Evolutionary conservation across 2,113 vertebrate genomes (phyloP), one percentile per base, ranked within the genome.

Genomic region (Cebus imitator): DNA sequence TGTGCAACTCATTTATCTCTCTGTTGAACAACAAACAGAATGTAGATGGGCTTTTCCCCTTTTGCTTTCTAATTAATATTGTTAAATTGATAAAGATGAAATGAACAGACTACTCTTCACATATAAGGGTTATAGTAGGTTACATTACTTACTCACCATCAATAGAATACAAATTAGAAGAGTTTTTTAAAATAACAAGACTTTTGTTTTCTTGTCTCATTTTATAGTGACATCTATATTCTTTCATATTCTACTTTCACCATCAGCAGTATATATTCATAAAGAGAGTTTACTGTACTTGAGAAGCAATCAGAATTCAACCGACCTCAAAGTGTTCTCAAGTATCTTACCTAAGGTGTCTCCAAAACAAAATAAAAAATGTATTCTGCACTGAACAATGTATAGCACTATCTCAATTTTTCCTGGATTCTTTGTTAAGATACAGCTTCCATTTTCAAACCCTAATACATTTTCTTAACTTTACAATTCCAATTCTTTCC

Each of bases 51-150:
- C 27, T 89, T 82, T 80, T 8, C 6, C 6, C 8, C 23, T 16
- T 94, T 91, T 91, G 66, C n/a, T 88, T 97, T 85, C 40, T 57
- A 79, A 76, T 0, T 61, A 32, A 96, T 91, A 92, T 30, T 88
- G 25, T 58, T 84, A 90, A 95, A 78, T 18, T 92, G 57, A 95
- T 52, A 81, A 90, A 88, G 18, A 90, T 35, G 48, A 93, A 93
- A 79, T 79, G 45, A 88, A 68, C 17, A 43, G 32, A 43, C 18
- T n/a, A 43, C 12, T 35, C 30, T 87, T 87, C 50, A 72, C 35
- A 81, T 20, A 8, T 40, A 84, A 87, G 90, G 87, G 52, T 79
- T 57, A 68, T 40, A 0, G 8, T 18, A 7, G 87, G 45, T 79
- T 57, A 48, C n/a, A 0, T 11, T 18, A 7, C 8, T 11, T 18